These are phyloP conservation scores for Acrobasis consociella DNA, from an alignment of 2,888 invertebrate genomes.

Conservation along the genomic window DNA sequence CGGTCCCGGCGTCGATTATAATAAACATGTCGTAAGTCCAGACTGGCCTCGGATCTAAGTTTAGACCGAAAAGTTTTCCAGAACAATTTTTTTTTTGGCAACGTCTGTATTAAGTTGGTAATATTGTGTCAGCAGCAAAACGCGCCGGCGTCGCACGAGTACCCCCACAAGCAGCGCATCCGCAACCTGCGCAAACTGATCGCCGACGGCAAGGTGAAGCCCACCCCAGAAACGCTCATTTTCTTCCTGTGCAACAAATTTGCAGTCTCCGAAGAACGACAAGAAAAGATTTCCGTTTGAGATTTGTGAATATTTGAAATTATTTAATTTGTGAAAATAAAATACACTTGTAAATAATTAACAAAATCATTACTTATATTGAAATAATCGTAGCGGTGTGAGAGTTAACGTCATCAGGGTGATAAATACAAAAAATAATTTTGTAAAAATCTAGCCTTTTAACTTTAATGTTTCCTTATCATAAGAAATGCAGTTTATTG, in stretches of 20 bases:
- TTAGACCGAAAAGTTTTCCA: neutral
- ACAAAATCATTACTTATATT: constrained; percentile 16
- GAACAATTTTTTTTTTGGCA: neutral
- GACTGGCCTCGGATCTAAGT: neutral
- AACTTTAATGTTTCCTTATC: constrained; percentile 63
- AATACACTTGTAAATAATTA: constrained; percentile 17
- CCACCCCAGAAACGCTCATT: constrained; percentile 75
- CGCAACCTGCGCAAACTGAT: constrained; percentile 80
- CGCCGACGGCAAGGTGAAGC: constrained; percentile 72
- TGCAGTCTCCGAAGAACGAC: constrained; percentile 70
- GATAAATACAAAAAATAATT: constrained; percentile 62
- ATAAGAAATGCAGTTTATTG: constrained; percentile 62
- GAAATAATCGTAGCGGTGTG: constrained; percentile 9
- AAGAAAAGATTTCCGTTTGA: constrained; percentile 46
- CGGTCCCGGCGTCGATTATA: no score
- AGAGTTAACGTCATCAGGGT: constrained; percentile 33
- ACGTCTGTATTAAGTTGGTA: neutral
- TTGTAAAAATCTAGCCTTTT: constrained; percentile 69
- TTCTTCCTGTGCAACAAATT: constrained; percentile 81
- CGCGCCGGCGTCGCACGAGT: constrained; percentile 62
- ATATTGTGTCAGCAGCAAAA: constrained; percentile 36
- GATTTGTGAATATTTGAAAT: constrained; percentile 12
- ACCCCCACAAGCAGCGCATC: constrained; percentile 84
- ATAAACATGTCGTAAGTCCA: neutral
- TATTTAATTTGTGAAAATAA: constrained; percentile 22